These are phyloP conservation scores for Misgurnus anguillicaudatus DNA, from an alignment of 2,113 vertebrate genomes.

Conservation along the genomic window DNA sequence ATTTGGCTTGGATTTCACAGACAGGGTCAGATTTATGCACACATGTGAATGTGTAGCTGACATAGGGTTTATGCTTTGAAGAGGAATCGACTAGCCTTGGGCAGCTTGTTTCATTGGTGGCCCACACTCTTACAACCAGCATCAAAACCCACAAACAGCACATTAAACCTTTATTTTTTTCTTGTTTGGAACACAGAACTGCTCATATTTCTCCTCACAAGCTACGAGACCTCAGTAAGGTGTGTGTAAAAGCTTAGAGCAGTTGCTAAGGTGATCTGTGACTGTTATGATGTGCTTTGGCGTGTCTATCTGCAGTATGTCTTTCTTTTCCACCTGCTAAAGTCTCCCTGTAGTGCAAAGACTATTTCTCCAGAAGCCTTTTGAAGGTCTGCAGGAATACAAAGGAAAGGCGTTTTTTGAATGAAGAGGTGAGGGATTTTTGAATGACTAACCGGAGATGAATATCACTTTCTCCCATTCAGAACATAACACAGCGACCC, in stretches of 20 bases:
- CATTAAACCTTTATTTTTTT: slow-evolving; percentile 6
- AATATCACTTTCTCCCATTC: slow-evolving; percentile 22
- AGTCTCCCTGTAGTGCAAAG: slow-evolving; percentile 23
- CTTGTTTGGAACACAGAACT: neutral
- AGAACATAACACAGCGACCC: slow-evolving; percentile 13
- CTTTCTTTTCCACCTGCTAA: slow-evolving; percentile 5
- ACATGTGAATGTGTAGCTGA: neutral
- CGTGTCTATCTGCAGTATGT: neutral
- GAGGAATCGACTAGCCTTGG: neutral
- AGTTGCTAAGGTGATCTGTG: slow-evolving; percentile 43
- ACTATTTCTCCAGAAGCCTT: slow-evolving; percentile 13
- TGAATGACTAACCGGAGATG: slow-evolving; percentile 36
- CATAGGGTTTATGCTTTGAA: neutral
- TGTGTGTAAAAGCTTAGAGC: slow-evolving; percentile 19
- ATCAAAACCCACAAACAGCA: slow-evolving; percentile 22
- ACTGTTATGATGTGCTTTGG: slow-evolving; percentile 39
- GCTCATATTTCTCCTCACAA: slow-evolving; percentile 8
- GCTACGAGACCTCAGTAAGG: slow-evolving; percentile 12
- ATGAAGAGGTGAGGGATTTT: slow-evolving; percentile 20
- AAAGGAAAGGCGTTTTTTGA: slow-evolving; percentile 9
- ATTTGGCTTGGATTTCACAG: no score
- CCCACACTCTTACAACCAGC: slow-evolving; percentile 1
- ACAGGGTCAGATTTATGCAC: neutral
- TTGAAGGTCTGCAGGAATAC: neutral
- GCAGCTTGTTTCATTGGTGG: slow-evolving; percentile 27